Evolutionary conservation across 2,888 invertebrate genomes (phyloP).

Genomic region (Drosophila nr. perissopoda): DNA sequence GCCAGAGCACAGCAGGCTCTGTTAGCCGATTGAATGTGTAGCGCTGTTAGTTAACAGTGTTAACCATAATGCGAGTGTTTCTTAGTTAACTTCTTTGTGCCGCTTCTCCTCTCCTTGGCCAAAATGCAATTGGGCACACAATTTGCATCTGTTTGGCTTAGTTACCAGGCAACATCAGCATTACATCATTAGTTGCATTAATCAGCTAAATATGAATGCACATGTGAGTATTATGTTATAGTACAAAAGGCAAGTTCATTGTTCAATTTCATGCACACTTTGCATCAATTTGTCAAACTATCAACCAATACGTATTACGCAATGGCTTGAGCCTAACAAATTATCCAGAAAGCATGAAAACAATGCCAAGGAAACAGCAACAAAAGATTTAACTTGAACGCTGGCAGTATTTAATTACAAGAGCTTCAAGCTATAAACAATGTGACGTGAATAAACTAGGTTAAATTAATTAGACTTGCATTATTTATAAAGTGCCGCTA

Average conservation of each 20-base stretch:
- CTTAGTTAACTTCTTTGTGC: neutral
- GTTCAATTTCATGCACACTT: neutral
- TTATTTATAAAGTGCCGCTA: conserved; percentile 27
- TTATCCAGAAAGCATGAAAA: neutral
- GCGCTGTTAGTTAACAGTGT: conserved; percentile 40
- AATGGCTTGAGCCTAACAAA: neutral
- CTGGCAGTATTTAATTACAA: neutral
- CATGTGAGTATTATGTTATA: neutral
- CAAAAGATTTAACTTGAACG: neutral
- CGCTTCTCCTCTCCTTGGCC: conserved; percentile 2
- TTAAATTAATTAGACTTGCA: conserved; percentile 65
- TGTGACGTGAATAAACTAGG: conserved; percentile 49
- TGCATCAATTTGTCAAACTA: neutral
- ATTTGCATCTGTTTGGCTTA: conserved; percentile 49
- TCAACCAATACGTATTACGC: neutral
- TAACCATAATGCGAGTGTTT: neutral
- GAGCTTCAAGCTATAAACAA: conserved; percentile 26
- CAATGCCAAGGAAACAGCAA: neutral
- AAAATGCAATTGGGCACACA: conserved; percentile 33
- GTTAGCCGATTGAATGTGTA: neutral
- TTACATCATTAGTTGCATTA: neutral
- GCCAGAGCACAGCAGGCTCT: conserved; percentile 6
- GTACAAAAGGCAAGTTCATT: neutral
- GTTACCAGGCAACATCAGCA: conserved; percentile 10
- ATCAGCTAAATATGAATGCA: neutral